Conservation (phyloP, 2,113 vertebrate species). For the Anolis sagrei region DNA sequence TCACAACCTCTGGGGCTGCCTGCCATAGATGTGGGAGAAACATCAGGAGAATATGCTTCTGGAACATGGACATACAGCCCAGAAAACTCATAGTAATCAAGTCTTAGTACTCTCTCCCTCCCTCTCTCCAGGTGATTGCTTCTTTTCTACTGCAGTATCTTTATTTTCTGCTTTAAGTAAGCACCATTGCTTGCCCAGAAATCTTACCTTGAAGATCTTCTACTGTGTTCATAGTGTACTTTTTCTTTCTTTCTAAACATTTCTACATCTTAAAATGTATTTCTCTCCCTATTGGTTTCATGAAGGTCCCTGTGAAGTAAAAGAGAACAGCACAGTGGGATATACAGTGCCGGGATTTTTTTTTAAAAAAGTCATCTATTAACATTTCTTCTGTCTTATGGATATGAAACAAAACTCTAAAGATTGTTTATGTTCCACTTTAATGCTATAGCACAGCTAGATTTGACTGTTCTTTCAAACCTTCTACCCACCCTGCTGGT, state of each 20-base stretch:
- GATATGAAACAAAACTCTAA: slow-evolving; percentile 49
- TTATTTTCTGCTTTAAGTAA: slow-evolving; percentile 58
- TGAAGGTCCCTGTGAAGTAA: slow-evolving; percentile 38
- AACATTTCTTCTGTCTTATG: slow-evolving; percentile 48
- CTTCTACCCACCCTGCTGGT: not conserved
- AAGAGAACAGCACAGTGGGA: slow-evolving; percentile 50
- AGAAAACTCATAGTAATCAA: too few relatives aligned
- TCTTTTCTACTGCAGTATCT: slow-evolving; percentile 58
- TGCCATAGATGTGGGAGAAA: too few relatives aligned
- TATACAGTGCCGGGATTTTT: slow-evolving; percentile 57
- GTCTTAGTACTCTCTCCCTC: too few relatives aligned
- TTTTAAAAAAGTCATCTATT: slow-evolving; percentile 57
- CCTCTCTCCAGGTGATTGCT: not conserved
- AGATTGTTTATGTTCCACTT: not conserved
- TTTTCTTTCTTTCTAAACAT: slow-evolving; percentile 64
- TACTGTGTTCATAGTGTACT: slow-evolving; percentile 64
- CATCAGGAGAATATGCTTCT: too few relatives aligned
- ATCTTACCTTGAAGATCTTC: slow-evolving; percentile 54
- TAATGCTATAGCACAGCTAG: slow-evolving; percentile 4
- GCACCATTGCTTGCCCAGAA: slow-evolving; percentile 59
- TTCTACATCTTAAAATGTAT: slow-evolving; percentile 59
- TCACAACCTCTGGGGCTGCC: too few relatives aligned
- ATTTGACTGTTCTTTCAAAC: not conserved
- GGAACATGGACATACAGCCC: too few relatives aligned
- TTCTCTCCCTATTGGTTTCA: slow-evolving; percentile 41